Conservation (phyloP, 2,888 invertebrate species). For the Sclerodermus sp. region DNA sequence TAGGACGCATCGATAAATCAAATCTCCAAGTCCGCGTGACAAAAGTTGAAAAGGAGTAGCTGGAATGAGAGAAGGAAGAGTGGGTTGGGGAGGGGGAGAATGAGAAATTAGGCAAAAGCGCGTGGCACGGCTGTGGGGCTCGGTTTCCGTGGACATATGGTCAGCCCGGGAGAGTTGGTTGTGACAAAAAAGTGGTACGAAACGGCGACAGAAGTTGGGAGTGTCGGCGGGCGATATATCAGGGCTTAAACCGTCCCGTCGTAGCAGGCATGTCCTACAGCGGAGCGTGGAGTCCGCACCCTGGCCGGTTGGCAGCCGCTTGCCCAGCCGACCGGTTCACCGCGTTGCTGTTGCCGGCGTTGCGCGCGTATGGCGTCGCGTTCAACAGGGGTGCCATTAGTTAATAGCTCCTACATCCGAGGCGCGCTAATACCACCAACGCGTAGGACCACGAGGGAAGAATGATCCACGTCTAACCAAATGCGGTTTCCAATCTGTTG, state of each 20-base stretch:
- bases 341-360: constrained; percentile 21
- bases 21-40: too few species aligned
- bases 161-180: constrained; percentile 38
- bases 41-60: background rate
- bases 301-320: constrained; percentile 12
- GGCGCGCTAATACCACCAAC: constrained; percentile 47
- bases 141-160: constrained; percentile 48
- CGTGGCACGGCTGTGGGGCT: constrained; percentile 22
- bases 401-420: constrained; percentile 50
- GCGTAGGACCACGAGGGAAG: constrained; percentile 15
- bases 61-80: background rate
- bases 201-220: constrained; percentile 58
- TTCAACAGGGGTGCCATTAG: constrained; percentile 44
- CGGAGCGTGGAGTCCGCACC: background rate
- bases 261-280: constrained; percentile 38
- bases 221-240: constrained; percentile 57
- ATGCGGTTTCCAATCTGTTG: constrained; percentile 59
- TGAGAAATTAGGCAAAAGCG: constrained; percentile 8
- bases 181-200: constrained; percentile 50
- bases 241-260: constrained; percentile 56
- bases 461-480: constrained; percentile 37
- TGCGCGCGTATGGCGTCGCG: constrained; percentile 43
- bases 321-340: constrained; percentile 4
- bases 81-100: background rate
- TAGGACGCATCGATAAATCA: too few species aligned